These are phyloP conservation scores for Loriculus beryllinus DNA, from an alignment of 2,797 vertebrate genomes.

Conservation along the genomic window DNA sequence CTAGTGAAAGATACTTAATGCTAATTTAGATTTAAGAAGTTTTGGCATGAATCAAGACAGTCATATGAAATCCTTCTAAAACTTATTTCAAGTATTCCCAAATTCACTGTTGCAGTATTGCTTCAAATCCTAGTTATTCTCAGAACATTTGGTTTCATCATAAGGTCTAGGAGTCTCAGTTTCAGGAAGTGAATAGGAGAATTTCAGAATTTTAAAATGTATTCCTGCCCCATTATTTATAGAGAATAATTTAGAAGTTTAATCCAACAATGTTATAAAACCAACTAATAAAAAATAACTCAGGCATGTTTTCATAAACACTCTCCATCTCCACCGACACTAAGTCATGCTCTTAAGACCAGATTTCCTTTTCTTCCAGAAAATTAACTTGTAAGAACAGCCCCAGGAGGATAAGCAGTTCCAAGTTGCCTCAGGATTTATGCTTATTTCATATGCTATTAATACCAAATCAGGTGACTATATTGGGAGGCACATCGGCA, in stretches of 20 bases:
- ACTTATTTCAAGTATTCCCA: not conserved
- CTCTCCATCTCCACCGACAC: not conserved
- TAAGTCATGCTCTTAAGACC: not conserved
- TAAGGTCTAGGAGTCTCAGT: not conserved
- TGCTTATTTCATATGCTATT: not conserved
- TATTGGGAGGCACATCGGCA: not conserved
- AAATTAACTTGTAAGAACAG: not conserved
- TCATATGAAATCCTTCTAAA: not conserved
- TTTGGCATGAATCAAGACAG: not conserved
- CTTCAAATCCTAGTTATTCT: not conserved
- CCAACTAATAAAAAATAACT: not conserved
- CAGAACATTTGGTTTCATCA: not conserved
- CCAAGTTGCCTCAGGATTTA: not conserved
- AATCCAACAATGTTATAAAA: not conserved
- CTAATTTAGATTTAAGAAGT: not conserved
- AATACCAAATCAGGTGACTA: not conserved
- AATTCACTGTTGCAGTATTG: not conserved
- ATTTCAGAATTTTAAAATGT: not conserved
- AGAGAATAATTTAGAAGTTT: not conserved
- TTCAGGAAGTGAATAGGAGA: not conserved
- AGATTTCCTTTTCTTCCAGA: not conserved
- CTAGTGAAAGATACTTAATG: not conserved
- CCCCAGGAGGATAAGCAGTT: not conserved
- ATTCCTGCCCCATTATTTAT: not conserved
- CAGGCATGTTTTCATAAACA: not conserved